Evolutionary conservation across 1,140 invertebrate genomes (phyloP).

Genomic region (Drosophila melanogaster): Release_6_plus_ISO1_MT NT_033779.5:2599001-2599500

Average conservation of each 20-base stretch:
- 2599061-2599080: slow-evolving; percentile 69
- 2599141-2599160: slow-evolving; percentile 41
- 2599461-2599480: no score
- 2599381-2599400: slow-evolving; percentile 1
- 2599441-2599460: no score
- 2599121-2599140: slow-evolving; percentile 47
- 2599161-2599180: slow-evolving; percentile 68
- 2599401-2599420: no score
- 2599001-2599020: slow-evolving; percentile 24
- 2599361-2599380: slow-evolving; percentile 3
- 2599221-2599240: slow-evolving; percentile 23
- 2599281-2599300: slow-evolving; percentile 57
- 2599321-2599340: slow-evolving; percentile 41
- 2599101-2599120: slow-evolving; percentile 30
- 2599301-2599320: slow-evolving; percentile 57
- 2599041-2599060: slow-evolving; percentile 79
- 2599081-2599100: slow-evolving; percentile 16
- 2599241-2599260: slow-evolving; percentile 19
- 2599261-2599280: slow-evolving; percentile 47
- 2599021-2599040: slow-evolving; percentile 33
- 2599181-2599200: slow-evolving; percentile 45
- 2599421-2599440: no score
- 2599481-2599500: not conserved
- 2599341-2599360: slow-evolving; percentile 58
- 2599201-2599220: slow-evolving; percentile 38